Percentiles rank a stretch among this genome's conserved stretches.
phyloP scores from a whole-genome alignment of 1,140 invertebrate genomes.

The Drosophila willistoni region DNA sequence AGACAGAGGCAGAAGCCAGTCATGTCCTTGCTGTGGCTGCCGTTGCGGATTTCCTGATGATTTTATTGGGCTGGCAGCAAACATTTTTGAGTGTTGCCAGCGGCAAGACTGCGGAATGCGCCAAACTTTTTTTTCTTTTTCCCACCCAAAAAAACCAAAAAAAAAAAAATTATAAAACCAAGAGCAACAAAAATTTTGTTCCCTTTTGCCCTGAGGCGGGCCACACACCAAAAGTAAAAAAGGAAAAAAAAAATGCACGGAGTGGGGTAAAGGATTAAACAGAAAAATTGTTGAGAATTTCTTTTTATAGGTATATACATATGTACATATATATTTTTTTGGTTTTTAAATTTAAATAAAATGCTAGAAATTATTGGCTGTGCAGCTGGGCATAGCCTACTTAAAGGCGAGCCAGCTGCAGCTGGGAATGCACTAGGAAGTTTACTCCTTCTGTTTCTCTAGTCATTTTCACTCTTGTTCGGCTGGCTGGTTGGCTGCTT shows the following conservation, averaged over 20 bases:
- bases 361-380: constrained; percentile 51
- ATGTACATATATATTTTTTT: background rate
- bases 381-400: constrained; percentile 42
- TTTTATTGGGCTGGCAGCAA: constrained; percentile 78
- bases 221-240: constrained; percentile 20
- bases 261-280: constrained; percentile 74
- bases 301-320: background rate
- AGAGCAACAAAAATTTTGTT: constrained; percentile 36
- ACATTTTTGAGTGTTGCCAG: constrained; percentile 80
- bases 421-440: constrained; percentile 22
- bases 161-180: background rate
- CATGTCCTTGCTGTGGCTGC: constrained; percentile 29
- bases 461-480: constrained; percentile 51
- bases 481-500: constrained; percentile 28
- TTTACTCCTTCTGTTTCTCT: constrained; percentile 16
- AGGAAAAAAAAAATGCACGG: constrained; percentile 44
- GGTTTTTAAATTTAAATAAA: constrained; percentile 66
- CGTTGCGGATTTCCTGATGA: constrained; percentile 76
- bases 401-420: constrained; percentile 36
- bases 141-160: constrained; percentile 1
- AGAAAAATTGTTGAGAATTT: constrained; percentile 67
- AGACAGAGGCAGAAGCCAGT: constrained; percentile 48
- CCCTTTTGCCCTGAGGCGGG: constrained; percentile 31
- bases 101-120: constrained; percentile 74
- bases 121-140: constrained; percentile 65